These are phyloP conservation scores for Conops quadrifasciatus DNA, from an alignment of 2,888 invertebrate genomes.

Conservation along the genomic window DNA sequence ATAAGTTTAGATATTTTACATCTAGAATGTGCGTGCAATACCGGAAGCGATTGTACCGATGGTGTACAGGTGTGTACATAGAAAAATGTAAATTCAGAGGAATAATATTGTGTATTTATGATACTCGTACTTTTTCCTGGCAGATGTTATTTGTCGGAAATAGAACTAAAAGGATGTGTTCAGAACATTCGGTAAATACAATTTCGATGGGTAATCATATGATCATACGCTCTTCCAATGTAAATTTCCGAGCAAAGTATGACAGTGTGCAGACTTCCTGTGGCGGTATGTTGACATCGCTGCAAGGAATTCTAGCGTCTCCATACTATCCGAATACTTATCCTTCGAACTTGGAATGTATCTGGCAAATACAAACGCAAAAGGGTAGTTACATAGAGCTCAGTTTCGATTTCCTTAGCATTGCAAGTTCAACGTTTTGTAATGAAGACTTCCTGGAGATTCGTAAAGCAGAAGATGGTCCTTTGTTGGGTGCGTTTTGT, in stretches of 20 bases:
- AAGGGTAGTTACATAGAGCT: conserved; percentile 77
- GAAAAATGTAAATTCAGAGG: neutral
- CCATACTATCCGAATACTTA: conserved; percentile 78
- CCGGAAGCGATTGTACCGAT: conserved; percentile 44
- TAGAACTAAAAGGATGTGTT: conserved; percentile 39
- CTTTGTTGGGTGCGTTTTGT: conserved; percentile 78
- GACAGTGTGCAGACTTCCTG: conserved; percentile 69
- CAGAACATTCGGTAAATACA: conserved; percentile 45
- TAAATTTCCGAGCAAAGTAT: conserved; percentile 64
- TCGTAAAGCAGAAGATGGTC: conserved; percentile 71
- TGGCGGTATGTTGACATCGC: conserved; percentile 73
- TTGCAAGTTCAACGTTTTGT: conserved; percentile 78
- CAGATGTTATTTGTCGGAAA: conserved; percentile 2
- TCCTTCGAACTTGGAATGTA: conserved; percentile 75
- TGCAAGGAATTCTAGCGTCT: conserved; percentile 73
- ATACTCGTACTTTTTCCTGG: too few species aligned
- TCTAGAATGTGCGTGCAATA: conserved; percentile 53
- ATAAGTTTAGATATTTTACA: conserved; percentile 52
- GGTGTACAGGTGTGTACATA: conserved; percentile 46
- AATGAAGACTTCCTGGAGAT: conserved; percentile 88
- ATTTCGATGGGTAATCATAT: conserved; percentile 31
- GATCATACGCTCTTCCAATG: conserved; percentile 42
- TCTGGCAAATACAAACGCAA: conserved; percentile 75
- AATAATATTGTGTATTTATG: neutral
- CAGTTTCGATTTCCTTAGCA: conserved; percentile 73